These are phyloP conservation scores for Jaculus jaculus DNA, from an alignment of 2,113 vertebrate genomes.

Conservation along the genomic window DNA sequence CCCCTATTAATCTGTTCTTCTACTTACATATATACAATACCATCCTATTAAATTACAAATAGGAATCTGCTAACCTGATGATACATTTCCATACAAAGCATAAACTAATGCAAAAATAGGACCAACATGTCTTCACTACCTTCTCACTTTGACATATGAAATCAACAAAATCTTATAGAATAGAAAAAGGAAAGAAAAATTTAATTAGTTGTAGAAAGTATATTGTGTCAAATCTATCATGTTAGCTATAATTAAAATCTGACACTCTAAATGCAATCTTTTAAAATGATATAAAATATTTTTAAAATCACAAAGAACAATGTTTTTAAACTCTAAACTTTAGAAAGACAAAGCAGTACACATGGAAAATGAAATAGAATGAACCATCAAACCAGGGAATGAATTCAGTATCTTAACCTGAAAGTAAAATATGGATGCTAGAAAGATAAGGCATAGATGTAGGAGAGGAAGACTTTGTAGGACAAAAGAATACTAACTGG, in stretches of 20 bases:
- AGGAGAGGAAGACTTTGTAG: not conserved
- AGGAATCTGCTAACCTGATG: not conserved
- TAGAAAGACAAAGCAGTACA: not conserved
- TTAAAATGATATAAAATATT: not conserved
- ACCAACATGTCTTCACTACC: not conserved
- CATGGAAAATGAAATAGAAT: not conserved
- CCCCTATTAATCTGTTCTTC: too few species aligned
- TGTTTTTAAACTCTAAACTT: not conserved
- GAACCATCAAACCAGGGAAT: not conserved
- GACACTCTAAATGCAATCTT: not conserved
- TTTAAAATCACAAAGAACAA: not conserved
- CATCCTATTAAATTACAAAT: not conserved
- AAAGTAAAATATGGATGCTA: not conserved
- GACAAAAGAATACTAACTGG: not conserved
- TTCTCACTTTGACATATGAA: not conserved
- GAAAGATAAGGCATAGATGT: not conserved
- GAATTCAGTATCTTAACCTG: not conserved
- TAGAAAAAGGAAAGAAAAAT: not conserved
- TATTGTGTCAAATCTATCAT: not conserved
- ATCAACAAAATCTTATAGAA: not conserved
- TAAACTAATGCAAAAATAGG: not conserved
- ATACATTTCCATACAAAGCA: not conserved
- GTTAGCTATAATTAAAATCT: not conserved
- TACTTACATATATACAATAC: too few species aligned
- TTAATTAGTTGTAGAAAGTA: slow-evolving; percentile 1